Evolutionary conservation across 2,797 vertebrate species (phyloP), one percentile per base, ranked within the genome.

Genomic region (Miichthys miiuy): DNA sequence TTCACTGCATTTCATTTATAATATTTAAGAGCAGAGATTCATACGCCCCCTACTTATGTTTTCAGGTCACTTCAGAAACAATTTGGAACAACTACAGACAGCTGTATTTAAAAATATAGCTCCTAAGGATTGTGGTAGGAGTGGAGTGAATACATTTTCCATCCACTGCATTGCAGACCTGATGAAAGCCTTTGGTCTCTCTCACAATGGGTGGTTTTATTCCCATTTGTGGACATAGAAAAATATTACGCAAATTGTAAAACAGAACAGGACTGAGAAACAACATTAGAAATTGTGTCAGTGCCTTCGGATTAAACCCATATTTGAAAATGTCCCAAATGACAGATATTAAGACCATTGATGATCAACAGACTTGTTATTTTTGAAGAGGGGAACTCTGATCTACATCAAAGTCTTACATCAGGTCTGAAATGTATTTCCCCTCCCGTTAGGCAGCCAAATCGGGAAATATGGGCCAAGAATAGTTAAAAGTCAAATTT

Each of bases 401-500:
- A 77, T 82, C 47, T 64, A 44, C 42, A 88, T 84, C 77, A 84
- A 87, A 85, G 82, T 60, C 57, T 61, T 68, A 60, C 64, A 41
- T 76, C 64, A 65, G 62, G 65, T 79, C 74, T 64, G 55, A 86
- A 79, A 81, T 75, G 57, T 34, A 70, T 56, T 13, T 21, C 42
- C 14, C 41, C 9, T 38, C 23, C 44, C 18, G 61, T 81, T 60
- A 61, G 55, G 68, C 58, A 82, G 75, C 63, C 52, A 66, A 72
- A 74, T 67, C 2, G 0, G 20, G 41, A 18, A 74, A 81, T 68
- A 23, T 61, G 66, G 73, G 79, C 79, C 79, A 87, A 79, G 79
- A 68, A 82, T 61, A 72, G 68, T 79, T 82, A 58, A 78, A 85
- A 86, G 77, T 86, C 55, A 72, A 65, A 76, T 85, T 74, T 79